A percentile compares a stretch with the other conserved stretches of the same genome.
phyloP scores from a whole-genome alignment of 2,113 vertebrate species.

The Muntiacus reevesi region DNA sequence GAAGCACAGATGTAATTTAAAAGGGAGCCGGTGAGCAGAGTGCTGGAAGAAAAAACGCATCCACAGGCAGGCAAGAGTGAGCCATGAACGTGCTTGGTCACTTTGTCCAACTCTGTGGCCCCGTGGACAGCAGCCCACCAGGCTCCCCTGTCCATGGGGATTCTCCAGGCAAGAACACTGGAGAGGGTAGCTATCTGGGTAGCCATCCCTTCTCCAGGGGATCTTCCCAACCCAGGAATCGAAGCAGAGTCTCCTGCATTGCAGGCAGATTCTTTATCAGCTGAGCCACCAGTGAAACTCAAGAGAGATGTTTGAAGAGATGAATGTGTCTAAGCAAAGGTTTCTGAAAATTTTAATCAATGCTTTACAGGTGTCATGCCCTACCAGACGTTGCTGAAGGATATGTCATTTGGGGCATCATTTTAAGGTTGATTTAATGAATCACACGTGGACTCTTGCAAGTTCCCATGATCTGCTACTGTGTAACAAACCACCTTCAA shows the following conservation, averaged over 20 bases:
- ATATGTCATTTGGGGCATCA: background rate
- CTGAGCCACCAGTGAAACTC: background rate
- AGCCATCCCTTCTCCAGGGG: background rate
- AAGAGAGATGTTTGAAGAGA: background rate
- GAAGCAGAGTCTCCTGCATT: background rate
- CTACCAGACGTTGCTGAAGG: background rate
- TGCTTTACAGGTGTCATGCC: background rate
- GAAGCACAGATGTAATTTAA: background rate
- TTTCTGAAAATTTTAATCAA: background rate
- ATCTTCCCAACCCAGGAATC: background rate
- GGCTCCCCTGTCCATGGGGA: background rate
- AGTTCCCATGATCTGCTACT: background rate
- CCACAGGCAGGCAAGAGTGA: background rate
- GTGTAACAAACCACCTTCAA: background rate
- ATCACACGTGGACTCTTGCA: background rate
- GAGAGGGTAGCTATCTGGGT: background rate
- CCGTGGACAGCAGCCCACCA: background rate
- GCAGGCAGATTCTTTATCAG: background rate
- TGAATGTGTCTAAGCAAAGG: background rate
- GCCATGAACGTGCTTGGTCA: rapidly evolving
- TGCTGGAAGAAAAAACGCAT: background rate
- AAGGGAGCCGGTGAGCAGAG: background rate
- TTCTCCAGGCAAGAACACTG: background rate
- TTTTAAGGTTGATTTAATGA: background rate
- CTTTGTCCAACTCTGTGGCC: background rate